These are phyloP conservation scores for Pachliopta kotzebuea DNA, from an alignment of 2,888 invertebrate species.

Conservation along the genomic window DNA sequence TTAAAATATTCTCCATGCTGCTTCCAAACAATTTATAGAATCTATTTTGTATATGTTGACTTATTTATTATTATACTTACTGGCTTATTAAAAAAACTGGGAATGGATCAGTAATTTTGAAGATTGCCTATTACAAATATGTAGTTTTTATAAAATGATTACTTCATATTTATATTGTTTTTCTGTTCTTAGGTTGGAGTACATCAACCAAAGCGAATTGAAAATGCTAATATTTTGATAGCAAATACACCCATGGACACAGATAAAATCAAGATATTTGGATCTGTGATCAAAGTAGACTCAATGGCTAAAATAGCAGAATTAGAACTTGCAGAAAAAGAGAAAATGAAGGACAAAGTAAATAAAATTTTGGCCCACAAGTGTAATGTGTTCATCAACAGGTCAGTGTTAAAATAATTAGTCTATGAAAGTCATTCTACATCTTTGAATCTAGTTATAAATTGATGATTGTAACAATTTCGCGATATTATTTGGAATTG, in stretches of 20 bases:
- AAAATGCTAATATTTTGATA: constrained; percentile 97
- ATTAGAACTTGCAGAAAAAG: constrained; percentile 97
- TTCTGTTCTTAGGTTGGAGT: constrained; percentile 86
- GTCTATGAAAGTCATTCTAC: too few relatives aligned
- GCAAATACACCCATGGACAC: constrained; percentile 99
- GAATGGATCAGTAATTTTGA: too few relatives aligned
- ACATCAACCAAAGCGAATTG: constrained; percentile 97
- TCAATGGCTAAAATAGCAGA: constrained; percentile 98
- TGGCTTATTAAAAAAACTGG: too few relatives aligned
- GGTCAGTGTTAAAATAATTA: constrained; percentile 59
- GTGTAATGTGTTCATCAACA: constrained; percentile 98
- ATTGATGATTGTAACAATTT: too few relatives aligned
- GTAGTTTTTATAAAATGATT: background rate
- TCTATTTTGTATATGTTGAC: too few relatives aligned
- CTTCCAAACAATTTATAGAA: too few relatives aligned
- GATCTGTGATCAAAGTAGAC: constrained; percentile 95
- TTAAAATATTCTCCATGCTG: too few relatives aligned
- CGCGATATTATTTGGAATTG: too few relatives aligned
- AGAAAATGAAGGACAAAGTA: constrained; percentile 99
- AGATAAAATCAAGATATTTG: constrained; percentile 99
- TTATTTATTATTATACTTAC: too few relatives aligned
- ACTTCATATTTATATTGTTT: background rate
- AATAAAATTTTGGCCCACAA: constrained; percentile 96
- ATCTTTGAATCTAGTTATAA: too few relatives aligned
- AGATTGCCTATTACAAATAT: too few relatives aligned